Evolutionary conservation across 2,113 vertebrate species (phyloP).

Genomic region (Etheostoma spectabile): DNA sequence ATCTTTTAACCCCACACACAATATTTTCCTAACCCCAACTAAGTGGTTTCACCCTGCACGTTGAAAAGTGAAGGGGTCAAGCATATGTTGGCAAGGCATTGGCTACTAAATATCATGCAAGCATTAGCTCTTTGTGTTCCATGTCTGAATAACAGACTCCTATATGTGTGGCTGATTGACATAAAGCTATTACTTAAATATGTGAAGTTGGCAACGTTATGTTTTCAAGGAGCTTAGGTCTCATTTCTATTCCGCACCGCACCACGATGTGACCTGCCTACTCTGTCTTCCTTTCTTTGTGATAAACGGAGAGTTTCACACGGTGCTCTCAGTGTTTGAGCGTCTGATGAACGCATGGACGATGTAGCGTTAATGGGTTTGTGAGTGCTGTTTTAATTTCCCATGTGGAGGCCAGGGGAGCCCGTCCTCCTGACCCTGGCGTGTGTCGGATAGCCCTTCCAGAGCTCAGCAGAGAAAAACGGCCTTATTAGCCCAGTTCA

Average conservation of each 20-base stretch:
- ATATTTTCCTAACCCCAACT: no score
- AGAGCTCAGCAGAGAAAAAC: slow-evolving; percentile 94
- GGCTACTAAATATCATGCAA: neutral
- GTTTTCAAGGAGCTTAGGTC: neutral
- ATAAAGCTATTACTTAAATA: neutral
- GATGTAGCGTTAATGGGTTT: slow-evolving; percentile 68
- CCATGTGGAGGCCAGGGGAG: slow-evolving; percentile 64
- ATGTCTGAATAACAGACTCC: neutral
- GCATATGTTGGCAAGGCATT: no score
- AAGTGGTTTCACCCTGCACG: no score
- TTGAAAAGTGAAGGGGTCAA: no score
- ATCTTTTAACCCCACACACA: no score
- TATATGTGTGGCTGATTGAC: neutral
- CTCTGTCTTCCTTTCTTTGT: slow-evolving; percentile 21
- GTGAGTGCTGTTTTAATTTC: slow-evolving; percentile 80
- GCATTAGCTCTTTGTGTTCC: neutral
- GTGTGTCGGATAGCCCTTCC: slow-evolving; percentile 90
- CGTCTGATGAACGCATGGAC: slow-evolving; percentile 58
- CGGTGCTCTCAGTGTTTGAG: slow-evolving; percentile 43
- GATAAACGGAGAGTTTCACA: slow-evolving; percentile 45
- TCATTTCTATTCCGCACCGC: slow-evolving; percentile 12
- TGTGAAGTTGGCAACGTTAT: neutral
- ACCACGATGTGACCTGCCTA: neutral
- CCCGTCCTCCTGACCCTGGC: slow-evolving; percentile 69
- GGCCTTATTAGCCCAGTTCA: slow-evolving; percentile 99